Percentiles rank a stretch among this genome's conserved stretches.
Conservation (phyloP, 2,113 vertebrate genomes). For the Fregetta grallaria region DNA sequence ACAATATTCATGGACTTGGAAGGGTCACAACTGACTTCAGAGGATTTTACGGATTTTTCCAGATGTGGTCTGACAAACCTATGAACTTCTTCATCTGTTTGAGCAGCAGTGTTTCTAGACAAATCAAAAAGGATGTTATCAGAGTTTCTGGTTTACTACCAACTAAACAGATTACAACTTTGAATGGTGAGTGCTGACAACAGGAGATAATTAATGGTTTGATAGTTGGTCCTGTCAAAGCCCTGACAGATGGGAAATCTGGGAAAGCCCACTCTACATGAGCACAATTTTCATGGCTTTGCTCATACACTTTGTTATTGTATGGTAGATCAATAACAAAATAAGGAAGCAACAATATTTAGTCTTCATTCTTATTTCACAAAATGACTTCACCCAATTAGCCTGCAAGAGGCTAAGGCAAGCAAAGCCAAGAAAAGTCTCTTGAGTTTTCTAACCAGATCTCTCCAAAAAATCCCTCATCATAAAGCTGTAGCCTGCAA, state of each 20-base stretch:
- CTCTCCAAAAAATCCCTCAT: not conserved
- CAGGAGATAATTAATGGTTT: not conserved
- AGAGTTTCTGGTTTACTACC: not conserved
- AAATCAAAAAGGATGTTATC: not conserved
- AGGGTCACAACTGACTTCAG: not conserved
- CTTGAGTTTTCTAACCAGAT: not conserved
- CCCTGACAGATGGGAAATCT: not conserved
- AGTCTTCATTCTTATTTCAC: not conserved
- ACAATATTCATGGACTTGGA: not conserved
- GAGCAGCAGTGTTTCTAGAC: not conserved
- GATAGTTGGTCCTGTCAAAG: not conserved
- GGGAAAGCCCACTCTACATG: not conserved
- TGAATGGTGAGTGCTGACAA: not conserved
- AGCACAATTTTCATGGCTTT: not conserved
- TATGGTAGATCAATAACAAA: not conserved
- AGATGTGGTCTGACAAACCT: not conserved
- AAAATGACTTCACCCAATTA: not conserved
- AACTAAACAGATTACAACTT: not conserved
- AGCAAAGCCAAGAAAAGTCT: not conserved
- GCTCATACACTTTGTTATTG: not conserved
- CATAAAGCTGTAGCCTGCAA: not conserved
- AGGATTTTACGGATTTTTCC: not conserved
- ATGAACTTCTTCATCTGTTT: not conserved
- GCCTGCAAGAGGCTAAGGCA: not conserved
- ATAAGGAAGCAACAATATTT: accelerated